Evolutionary conservation across 1,140 invertebrate genomes (phyloP).

Genomic region (Pemphigus obesinymphae): DNA sequence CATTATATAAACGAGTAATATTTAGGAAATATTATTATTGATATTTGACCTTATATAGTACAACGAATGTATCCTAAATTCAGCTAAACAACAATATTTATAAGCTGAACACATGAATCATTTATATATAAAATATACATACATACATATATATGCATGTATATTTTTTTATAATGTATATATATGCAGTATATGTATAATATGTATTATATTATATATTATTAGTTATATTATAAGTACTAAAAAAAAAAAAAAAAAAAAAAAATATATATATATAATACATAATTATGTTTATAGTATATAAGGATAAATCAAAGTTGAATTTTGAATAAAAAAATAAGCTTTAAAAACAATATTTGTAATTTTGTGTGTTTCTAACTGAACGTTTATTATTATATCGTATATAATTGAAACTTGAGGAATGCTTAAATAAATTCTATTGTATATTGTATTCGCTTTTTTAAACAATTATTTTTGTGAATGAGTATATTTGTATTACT

Average conservation of each 20-base stretch:
- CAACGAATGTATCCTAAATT: constrained; percentile 35
- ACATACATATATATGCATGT: background rate
- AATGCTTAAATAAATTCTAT: constrained; percentile 36
- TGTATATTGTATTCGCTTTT: constrained; percentile 34
- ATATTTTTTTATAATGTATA: constrained; percentile 15
- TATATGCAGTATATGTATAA: background rate
- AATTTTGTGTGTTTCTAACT: constrained; percentile 35
- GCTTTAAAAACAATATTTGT: constrained; percentile 35
- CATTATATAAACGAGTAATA: constrained; percentile 38
- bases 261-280: constrained; percentile 8
- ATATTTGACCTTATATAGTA: constrained; percentile 37
- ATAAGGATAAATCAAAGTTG: constrained; percentile 23
- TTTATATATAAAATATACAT: constrained; percentile 20
- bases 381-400: background rate
- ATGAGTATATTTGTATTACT: constrained; percentile 18
- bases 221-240: constrained; percentile 15
- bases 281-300: constrained; percentile 15
- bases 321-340: constrained; percentile 40
- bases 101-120: constrained; percentile 39
- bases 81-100: constrained; percentile 36
- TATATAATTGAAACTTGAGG: constrained; percentile 33
- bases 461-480: constrained; percentile 29
- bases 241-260: constrained; percentile 3
- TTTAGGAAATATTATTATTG: constrained; percentile 39
- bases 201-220: constrained; percentile 23